These are phyloP conservation scores for Boloria euphrosyne DNA, from an alignment of 2,888 invertebrate genomes.

Conservation along the genomic window DNA sequence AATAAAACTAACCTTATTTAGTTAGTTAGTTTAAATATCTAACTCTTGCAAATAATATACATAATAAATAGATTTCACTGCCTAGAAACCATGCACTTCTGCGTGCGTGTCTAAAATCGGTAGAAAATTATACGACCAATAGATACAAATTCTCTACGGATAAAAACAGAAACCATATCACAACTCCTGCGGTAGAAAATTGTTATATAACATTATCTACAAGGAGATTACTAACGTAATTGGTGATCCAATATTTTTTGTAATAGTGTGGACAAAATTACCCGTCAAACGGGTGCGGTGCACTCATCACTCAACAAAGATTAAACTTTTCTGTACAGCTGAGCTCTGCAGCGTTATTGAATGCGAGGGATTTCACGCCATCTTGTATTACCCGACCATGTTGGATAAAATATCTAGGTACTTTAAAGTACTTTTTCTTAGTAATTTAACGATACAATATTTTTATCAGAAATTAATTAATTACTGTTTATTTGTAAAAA, in stretches of 20 bases:
- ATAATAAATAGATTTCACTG: too few relatives aligned
- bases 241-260: slow-evolving; percentile 16
- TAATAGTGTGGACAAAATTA: slow-evolving; percentile 31
- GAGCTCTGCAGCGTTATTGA: slow-evolving; percentile 57
- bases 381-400: slow-evolving; percentile 36
- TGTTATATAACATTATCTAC: background rate
- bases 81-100: too few relatives aligned
- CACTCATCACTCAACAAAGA: slow-evolving; percentile 65
- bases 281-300: slow-evolving; percentile 52
- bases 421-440: background rate
- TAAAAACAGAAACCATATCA: too few relatives aligned
- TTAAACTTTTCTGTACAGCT: slow-evolving; percentile 60
- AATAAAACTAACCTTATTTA: too few relatives aligned
- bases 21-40: too few relatives aligned
- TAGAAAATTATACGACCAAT: too few relatives aligned
- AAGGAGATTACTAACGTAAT: slow-evolving; percentile 5
- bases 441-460: too few relatives aligned
- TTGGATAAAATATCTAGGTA: slow-evolving; percentile 33
- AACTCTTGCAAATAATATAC: too few relatives aligned
- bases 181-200: background rate
- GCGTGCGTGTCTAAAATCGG: too few relatives aligned
- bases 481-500: too few relatives aligned
- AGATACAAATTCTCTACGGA: too few relatives aligned
- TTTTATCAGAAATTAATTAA: too few relatives aligned
- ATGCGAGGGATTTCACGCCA: slow-evolving; percentile 48